Base-by-base conservation (phyloP, 1,140 invertebrate species). In the Araneus ventricosus region DNA sequence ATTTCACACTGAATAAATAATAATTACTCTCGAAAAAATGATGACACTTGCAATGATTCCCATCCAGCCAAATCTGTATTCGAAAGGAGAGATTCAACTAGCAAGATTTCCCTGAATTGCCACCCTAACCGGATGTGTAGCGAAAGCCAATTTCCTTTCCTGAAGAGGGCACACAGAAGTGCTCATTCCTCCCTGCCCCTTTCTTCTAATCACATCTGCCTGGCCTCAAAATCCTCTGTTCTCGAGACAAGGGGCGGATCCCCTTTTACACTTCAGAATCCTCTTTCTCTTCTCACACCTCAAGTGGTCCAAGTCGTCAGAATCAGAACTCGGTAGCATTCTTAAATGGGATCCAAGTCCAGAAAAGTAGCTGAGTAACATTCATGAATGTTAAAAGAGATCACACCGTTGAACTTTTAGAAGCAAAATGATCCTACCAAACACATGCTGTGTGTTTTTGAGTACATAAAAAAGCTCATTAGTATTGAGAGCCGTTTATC, bases 161-260 rank as follows among this genome's bases (percentile, higher is more conserved):
- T n/a, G 63, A 30, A 67, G 63, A 67, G 63, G 27, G 27, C 24
- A 67, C n/a, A 67, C 27, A 67, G 27, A 67, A 67, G 24, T 67
- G 8, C 63, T 27, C 63, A 30, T 67, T 67, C 63, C 63, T 27
- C 24, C 10, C 63, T 30, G 2, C 63, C 63, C 63, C 63, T 67
- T 67, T 67, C 63, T 67, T 67, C 63, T 67, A 67, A 67, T 67
- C 27, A 67, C 63, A 67, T 67, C 63, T 67, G 63, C 24, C 63
- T 30, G 63, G 27, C 63, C 63, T 67, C 63, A 67, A 67, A 67
- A 67, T 67, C 63, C 63, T 24, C 27, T 67, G 63, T 67, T 67
- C 63, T 67, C 24, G 20, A 59, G n/a, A 67, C 24, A 27, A 67
- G 24, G 27, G 63, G 63, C 27, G 63, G 63, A 27, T 67, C 63